Evolutionary conservation across 2,797 vertebrate species (phyloP).

Genomic region (Balearica regulorum): DNA sequence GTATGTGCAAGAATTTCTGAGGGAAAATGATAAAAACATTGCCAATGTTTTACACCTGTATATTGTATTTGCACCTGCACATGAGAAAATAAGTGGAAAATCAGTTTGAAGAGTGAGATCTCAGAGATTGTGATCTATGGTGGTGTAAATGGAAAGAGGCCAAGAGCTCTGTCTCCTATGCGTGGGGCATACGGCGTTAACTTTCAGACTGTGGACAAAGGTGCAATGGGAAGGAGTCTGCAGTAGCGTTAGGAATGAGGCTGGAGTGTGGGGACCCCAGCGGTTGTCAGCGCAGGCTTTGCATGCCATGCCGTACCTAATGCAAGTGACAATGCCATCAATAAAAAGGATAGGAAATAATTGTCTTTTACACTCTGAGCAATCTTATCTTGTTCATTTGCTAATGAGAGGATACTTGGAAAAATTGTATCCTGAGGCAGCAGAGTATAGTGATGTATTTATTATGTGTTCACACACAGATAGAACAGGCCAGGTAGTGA

Average conservation of each 20-base stretch:
- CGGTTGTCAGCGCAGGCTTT: neutral
- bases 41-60: neutral
- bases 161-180: neutral
- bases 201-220: neutral
- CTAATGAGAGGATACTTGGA: neutral
- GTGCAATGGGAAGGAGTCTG: neutral
- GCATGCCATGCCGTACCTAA: neutral
- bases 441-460: neutral
- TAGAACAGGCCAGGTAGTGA: neutral
- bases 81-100: neutral
- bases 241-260: neutral
- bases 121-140: neutral
- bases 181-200: neutral
- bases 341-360: neutral
- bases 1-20: neutral
- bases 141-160: neutral
- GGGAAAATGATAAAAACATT: neutral
- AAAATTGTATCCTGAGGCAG: neutral
- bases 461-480: neutral
- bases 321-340: accelerated
- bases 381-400: neutral
- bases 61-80: neutral
- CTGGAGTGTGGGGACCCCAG: neutral
- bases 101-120: neutral
- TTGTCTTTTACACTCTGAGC: neutral